Evolutionary conservation across 2,888 invertebrate species (phyloP), one percentile per base, ranked within the genome.

Genomic region (Sarcophaga subvicina): DNA sequence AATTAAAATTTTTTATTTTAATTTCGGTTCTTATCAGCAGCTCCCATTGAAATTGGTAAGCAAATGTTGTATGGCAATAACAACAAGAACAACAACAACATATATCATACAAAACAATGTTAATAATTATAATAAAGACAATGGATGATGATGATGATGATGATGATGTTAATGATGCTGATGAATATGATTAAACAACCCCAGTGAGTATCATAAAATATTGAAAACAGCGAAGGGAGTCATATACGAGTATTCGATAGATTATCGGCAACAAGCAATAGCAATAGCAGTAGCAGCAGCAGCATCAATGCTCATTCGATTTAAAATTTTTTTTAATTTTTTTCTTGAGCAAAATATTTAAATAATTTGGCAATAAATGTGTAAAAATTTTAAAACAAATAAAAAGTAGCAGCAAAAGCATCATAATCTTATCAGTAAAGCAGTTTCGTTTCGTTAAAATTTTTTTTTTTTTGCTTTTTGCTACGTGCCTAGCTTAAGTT

Each of bases 391-490:
- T 20, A 47, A 45, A 59, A 59, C 17, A 77, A 72, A 27, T 27
- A 27, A 27, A 27, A 27, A 27, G 27, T 27, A 27, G 4, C 27
- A 27, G 27, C 27, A 27, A 27, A 27, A 27, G 27, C 27, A 27
- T 27, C 25, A 70, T 76, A 78, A 76, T 70, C 82, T 86, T 86
- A 86, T 86, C 86, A 86, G 83, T 80, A 6, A 54, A 67, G 49
- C 49, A 49, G n/a, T 70, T 63, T 79, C 14, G 0, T 49, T 22
- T 54, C 37, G 5, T 59, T 64, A 0, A 3, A 27, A 0, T 4
- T 27, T 27, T 27, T 25, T 25, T 25, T 27, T 25, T 25, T 25
- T 25, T 3, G 27, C 5, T 4, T 4, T 27, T 37, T 37, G 37
- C 6, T 37, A 6, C 17, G 8, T 54, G 25, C 63, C 17, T 3